Conservation (phyloP, 2,113 vertebrate genomes). For the Pseudorhombus dupliciocellatus region DNA sequence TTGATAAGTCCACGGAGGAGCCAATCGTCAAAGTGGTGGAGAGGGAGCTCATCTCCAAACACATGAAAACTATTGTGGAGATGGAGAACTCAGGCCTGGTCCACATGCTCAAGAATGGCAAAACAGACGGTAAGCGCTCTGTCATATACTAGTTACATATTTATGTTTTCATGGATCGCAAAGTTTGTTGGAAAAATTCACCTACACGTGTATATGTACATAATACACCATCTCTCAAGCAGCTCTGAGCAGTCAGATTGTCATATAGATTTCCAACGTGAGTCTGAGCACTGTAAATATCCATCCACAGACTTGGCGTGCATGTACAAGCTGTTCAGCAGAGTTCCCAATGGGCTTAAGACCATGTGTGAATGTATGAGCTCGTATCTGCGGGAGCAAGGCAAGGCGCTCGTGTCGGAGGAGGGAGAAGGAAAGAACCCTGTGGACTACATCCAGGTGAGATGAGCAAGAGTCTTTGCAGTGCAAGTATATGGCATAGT, state of each 20-base stretch:
- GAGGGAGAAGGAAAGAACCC: constrained; percentile 99
- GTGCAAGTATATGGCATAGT: neutral
- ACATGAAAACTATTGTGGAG: constrained; percentile 99
- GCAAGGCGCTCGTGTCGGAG: constrained; percentile 98
- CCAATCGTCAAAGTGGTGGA: constrained; percentile 99
- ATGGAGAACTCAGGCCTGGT: constrained; percentile 99
- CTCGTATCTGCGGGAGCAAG: constrained; percentile 96
- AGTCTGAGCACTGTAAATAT: constrained; percentile 26
- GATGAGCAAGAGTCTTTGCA: neutral
- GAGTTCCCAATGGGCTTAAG: constrained; percentile 98
- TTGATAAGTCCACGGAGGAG: constrained; percentile 98
- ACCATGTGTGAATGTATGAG: constrained; percentile 99
- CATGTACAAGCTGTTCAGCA: constrained; percentile 99
- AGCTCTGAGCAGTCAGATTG: constrained; percentile 8
- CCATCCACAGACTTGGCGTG: constrained; percentile 91
- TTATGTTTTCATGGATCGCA: neutral
- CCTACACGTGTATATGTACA: neutral
- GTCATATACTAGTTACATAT: neutral
- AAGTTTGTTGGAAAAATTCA: neutral
- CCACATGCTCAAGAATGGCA: constrained; percentile 99
- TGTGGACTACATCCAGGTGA: constrained; percentile 98
- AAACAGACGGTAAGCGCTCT: constrained; percentile 90
- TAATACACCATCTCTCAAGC: neutral
- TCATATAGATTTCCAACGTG: constrained; percentile 23
- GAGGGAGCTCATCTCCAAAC: constrained; percentile 97